Evolutionary conservation across 2,797 vertebrate genomes (phyloP), one percentile per base, ranked within the genome.

Genomic region (Vireo griseus): DNA sequence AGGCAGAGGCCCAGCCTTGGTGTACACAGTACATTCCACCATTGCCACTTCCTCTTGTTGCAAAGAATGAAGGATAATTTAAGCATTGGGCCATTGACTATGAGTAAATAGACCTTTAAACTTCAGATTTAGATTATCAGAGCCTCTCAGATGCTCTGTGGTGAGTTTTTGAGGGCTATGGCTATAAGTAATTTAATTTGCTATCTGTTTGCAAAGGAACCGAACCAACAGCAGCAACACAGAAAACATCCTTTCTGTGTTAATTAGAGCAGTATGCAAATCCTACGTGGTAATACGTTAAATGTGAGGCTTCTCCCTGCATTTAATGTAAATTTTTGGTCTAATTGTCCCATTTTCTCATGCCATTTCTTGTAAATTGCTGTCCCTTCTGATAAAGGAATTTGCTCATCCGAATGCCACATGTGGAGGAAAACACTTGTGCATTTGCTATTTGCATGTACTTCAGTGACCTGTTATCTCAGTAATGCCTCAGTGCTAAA

Each of bases 221-320:
- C 24, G 55, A 55, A 75, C 51, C 65, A 81, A 44, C 77, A 80
- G 17, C 35, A 68, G 62, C 1, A 2, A n/a, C 87, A 76, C 67
- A 68, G 81, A 66, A 55, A 69, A 59, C 16, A 4, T 86, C 7
- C 6, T 86, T 68, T 86, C 83, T n/a, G 47, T 58, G 55, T 74
- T 90, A 74, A 71, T 93, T 83, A 45, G 77, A 59, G 51, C 82
- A 91, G 28, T 57, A 45, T 90, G 88, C 87, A 91, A 80, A 83
- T 92, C 28, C 25, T 66, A 0, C 65, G 14, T 25, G 40, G 44
- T 75, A 25, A 39, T 35, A 28, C 1, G 1, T 74, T 92, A 92
- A 90, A 86, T 39, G 66, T 1, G 6, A 84, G 82, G 61, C 82
- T 68, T 95, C 84, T 84, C 59, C 47, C 51, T 75, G 69, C 79